Evolutionary conservation across 2,797 vertebrate species (phyloP), one percentile per base, ranked within the genome.

Genomic region (Anolis apletophallus): DNA sequence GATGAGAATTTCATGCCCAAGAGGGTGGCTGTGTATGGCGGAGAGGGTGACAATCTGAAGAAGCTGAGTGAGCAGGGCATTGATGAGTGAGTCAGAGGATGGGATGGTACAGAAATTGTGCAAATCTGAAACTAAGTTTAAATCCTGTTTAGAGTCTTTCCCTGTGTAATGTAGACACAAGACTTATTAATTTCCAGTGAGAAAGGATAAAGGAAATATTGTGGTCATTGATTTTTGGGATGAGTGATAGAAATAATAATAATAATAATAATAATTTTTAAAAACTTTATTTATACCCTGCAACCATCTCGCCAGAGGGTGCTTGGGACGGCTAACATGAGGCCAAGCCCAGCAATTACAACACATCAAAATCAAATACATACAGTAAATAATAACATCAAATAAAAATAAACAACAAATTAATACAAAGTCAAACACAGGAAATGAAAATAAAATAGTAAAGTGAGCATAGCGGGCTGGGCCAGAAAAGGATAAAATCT

Each of bases 1-100:
- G 99, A 99, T 32, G 98, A 99, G 94, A 99, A 98, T 95, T 99
- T 99, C 96, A 99, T 99, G 98, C 99, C 99, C 78, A 99, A 98
- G 95, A 94, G 97, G 52, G 97, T 99, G 0, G 97, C 98, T 0
- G 98, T 99, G 69, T 99, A 95, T 0, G 99, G 98, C 32, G 98
- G 98, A 0, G 98, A 99, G 91, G 97, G 97, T 32, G 98, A 99
- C 93, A 97, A 97, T 83, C 96, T 99, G 90, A 99, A 98, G 96
- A 99, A 99, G 89, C 95, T 98, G 92, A 99, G 97, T 0, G 98
- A 99, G 0, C 96, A 98, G 72, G 95, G 96, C 94, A 97, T 99
- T 92, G 99, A 99, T 55, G 98, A 99, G 99, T 99, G 94, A 97
- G 98, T 94, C 77, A 50, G 3, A 1, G 71, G 19, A 69, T 46